Percentiles rank a stretch among this genome's conserved stretches.
Evolutionary conservation across 2,113 vertebrate species (phyloP).

Genomic region (Atractosteus spatula): DNA sequence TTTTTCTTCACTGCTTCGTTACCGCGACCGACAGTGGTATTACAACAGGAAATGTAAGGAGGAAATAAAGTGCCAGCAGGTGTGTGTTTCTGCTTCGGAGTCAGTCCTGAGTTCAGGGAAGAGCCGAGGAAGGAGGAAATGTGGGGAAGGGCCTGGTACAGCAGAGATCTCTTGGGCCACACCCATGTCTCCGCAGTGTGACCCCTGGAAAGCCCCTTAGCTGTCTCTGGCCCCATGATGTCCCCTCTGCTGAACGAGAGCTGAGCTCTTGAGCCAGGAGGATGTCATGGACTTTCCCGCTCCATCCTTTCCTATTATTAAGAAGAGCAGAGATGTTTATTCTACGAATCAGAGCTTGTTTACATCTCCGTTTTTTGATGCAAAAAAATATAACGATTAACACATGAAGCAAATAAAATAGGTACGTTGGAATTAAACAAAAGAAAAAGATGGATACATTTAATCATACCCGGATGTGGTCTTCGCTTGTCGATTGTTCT

Average conservation of each 20-base stretch:
- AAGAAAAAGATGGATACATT: not conserved
- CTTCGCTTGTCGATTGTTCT: not conserved
- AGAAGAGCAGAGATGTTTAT: conserved; percentile 24
- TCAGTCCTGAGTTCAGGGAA: too few relatives aligned
- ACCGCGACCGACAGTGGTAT: too few relatives aligned
- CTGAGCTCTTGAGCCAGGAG: not conserved
- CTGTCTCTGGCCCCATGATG: too few relatives aligned
- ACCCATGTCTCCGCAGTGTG: too few relatives aligned
- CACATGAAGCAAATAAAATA: conserved; percentile 12
- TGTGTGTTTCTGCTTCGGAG: too few relatives aligned
- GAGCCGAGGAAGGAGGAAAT: too few relatives aligned
- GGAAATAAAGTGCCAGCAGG: too few relatives aligned
- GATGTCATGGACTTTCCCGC: not conserved
- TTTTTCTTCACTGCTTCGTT: too few relatives aligned
- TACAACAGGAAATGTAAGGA: too few relatives aligned
- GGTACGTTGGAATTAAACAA: conserved; percentile 7
- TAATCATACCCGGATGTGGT: not conserved
- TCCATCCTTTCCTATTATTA: conserved; percentile 9
- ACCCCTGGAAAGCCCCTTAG: too few relatives aligned
- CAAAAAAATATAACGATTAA: conserved; percentile 11
- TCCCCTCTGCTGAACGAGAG: not conserved
- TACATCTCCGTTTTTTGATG: conserved; percentile 1
- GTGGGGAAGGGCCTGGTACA: too few relatives aligned
- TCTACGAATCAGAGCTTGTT: conserved; percentile 21
- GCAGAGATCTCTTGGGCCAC: too few relatives aligned